Evolutionary conservation across 2,113 vertebrate species (phyloP), one percentile per base, ranked within the genome.

Genomic region (Ailurus styani): DNA sequence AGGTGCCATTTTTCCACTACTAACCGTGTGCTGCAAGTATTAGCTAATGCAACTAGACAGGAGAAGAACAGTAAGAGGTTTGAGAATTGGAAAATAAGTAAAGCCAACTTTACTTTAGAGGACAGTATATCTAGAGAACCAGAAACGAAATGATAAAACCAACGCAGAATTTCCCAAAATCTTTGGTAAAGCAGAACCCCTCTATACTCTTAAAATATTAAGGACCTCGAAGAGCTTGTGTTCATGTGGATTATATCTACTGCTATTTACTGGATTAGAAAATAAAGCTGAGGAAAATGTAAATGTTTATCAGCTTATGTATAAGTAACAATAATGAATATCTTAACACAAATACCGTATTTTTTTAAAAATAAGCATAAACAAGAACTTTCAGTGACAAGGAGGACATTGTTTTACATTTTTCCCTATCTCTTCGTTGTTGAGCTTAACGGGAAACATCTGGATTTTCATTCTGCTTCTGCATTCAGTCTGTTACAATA

Each of bases 341-440:
- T 47, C 52, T 62, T 70, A 95, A 60, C 55, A 68, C 57, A 93
- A 89, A 50, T 40, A 66, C 2, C 2, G 55, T 42, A 50, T 57
- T 93, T 94, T 96, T 37, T 90, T 0, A 82, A 95, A 91, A 93
- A n/a, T 93, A 91, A 27, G 14, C 70, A 87, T 75, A 90, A 90
- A 96, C 72, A 83, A 72, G 95, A 84, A 54, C 40, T 78, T 91
- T 5, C 54, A 45, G 73, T 37, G 42, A 91, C 54, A 57, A 87
- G 27, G 75, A 90, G 17, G 45, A 87, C 50, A 64, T 11, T 62
- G 11, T 93, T 93, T 96, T 72, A 64, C 29, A 79, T 91, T 82
- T 93, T 66, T 31, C 23, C 31, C 20, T 11, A 54, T 90, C 62
- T 89, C 70, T 95, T 64, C 83, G 23, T 54, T 64, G 20, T 72